These are phyloP conservation scores for Latrodectus elegans DNA, from an alignment of 2,888 invertebrate species.

Conservation along the genomic window DNA sequence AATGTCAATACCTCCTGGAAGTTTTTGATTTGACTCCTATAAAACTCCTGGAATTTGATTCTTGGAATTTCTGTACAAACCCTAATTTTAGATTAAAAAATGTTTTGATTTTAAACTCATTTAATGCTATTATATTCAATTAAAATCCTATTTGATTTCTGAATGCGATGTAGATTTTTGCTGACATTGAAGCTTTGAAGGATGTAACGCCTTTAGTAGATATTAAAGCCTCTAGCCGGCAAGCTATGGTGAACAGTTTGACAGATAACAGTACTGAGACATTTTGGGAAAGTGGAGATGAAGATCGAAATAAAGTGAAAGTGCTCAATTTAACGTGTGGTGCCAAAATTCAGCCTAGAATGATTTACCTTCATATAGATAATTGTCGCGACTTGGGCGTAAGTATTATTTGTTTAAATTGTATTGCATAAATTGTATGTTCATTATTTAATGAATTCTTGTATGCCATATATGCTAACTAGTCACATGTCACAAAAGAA, in stretches of 20 bases:
- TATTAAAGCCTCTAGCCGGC: conserved; percentile 92
- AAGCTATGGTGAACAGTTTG: conserved; percentile 93
- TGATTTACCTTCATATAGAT: conserved; percentile 92
- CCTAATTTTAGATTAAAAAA: not conserved
- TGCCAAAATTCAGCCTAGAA: conserved; percentile 81
- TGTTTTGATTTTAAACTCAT: not conserved
- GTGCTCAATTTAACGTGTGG: conserved; percentile 83
- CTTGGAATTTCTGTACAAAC: too few species aligned
- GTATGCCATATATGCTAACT: too few species aligned
- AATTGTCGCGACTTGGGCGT: conserved; percentile 94
- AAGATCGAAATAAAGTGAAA: conserved; percentile 93
- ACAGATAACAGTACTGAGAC: conserved; percentile 97
- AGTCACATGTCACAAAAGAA: too few species aligned
- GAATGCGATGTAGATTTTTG: conserved; percentile 26
- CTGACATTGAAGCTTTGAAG: conserved; percentile 80
- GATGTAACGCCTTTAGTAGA: conserved; percentile 86
- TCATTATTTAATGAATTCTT: too few species aligned
- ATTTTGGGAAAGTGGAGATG: conserved; percentile 99
- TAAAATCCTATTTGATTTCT: not conserved
- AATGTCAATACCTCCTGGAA: too few species aligned
- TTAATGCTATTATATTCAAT: conserved; percentile 75
- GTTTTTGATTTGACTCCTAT: too few species aligned
- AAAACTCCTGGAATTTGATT: too few species aligned
- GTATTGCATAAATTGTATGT: too few species aligned
- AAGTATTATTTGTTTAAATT: conserved; percentile 73